Base-by-base conservation (phyloP, 2,888 invertebrate species). In the Rutpela maculata region DNA sequence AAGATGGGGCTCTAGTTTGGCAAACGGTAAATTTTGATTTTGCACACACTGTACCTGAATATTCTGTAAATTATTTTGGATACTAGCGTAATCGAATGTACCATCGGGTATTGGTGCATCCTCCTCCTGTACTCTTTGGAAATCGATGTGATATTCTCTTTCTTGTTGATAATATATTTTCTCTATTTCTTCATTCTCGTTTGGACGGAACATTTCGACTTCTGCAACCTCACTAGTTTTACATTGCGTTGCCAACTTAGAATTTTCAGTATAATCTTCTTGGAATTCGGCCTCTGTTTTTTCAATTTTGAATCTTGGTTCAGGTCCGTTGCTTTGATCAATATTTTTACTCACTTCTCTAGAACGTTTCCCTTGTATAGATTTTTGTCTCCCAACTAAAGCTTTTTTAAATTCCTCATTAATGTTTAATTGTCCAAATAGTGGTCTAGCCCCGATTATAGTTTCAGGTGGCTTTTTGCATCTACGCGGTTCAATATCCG, bases 361-460 rank as follows among this genome's bases (percentile, higher is more conserved):
- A 18, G 81, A 78, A 59, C 86, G 83, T 80, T 87, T 86, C 2
- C 85, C 84, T 80, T 84, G 84, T 55, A 85, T 81, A 3, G 87
- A 86, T 75, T 87, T 87, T 79, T 87, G 85, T 78, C 88, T 85
- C 0, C 87, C 86, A 18, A 86, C 84, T 11, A 89, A 77, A 11
- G 89, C 89, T 84, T 89, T 89, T 82, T 88, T 88, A 77, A 90
- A 88, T 83, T 90, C 90, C 7, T 85, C 84, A 80, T 89, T 90
- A 57, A 90, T 88, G 76, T 90, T 88, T 10, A 88, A 76, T 78
- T 88, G 88, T 0, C 90, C 89, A 79, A 90, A 90, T 35, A 90
- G 80, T 7, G 90, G 90, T 62, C 89, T 84, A 0, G 90, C 90
- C 4, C 90, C 90, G 26, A 88, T 88, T 0, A 90, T 86, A 4